These are phyloP conservation scores for Mactromeris polynyma DNA, from an alignment of 2,888 invertebrate species.

Conservation along the genomic window DNA sequence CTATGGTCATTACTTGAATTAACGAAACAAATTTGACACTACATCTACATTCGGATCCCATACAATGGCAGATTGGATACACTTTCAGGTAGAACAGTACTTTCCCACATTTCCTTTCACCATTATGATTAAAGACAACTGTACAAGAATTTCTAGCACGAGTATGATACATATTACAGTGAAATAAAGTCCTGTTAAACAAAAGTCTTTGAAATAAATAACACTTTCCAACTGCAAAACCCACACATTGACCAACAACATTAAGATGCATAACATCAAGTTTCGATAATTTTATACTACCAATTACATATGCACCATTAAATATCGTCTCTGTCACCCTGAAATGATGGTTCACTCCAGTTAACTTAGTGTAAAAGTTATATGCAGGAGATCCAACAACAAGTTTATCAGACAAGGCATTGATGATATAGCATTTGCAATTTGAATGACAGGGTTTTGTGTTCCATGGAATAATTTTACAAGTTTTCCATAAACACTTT, in stretches of 20 bases:
- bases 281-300: neutral
- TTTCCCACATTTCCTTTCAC: constrained; percentile 24
- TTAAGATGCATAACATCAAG: constrained; percentile 14
- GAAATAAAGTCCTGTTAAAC: constrained; percentile 28
- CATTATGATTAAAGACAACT: constrained; percentile 10
- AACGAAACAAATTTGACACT: neutral
- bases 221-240: constrained; percentile 29
- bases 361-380: constrained; percentile 40
- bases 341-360: constrained; percentile 31
- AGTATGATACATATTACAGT: constrained; percentile 27
- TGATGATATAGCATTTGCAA: constrained; percentile 50
- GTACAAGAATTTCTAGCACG: constrained; percentile 42
- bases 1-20: neutral
- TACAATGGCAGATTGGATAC: constrained; percentile 41
- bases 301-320: constrained; percentile 33
- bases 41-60: neutral
- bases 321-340: constrained; percentile 18
- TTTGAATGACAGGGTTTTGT: constrained; percentile 51
- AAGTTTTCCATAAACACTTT: neutral
- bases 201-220: constrained; percentile 41
- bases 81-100: constrained; percentile 39
- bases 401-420: constrained; percentile 43
- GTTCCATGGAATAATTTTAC: constrained; percentile 8
- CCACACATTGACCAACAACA: constrained; percentile 1
- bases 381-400: neutral